Conservation (phyloP, 2,888 invertebrate species). For the Scelioninae gen. 1 region DNA sequence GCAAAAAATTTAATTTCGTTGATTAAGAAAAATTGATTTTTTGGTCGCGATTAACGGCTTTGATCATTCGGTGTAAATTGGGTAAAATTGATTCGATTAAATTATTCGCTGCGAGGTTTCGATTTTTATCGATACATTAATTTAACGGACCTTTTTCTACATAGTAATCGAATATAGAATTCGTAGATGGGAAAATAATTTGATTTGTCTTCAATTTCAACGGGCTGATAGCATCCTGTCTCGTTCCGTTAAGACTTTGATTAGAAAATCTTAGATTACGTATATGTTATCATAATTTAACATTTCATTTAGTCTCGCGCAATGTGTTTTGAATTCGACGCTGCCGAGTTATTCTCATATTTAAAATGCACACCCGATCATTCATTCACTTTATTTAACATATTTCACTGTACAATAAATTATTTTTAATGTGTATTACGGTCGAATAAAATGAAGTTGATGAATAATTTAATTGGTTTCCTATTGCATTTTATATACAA, state of each 20-base stretch:
- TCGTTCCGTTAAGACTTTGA: slow-evolving; percentile 46
- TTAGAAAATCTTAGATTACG: slow-evolving; percentile 66
- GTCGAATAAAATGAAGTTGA: slow-evolving; percentile 27
- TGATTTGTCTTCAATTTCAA: slow-evolving; percentile 65
- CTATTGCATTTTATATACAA: background rate
- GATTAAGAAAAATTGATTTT: background rate
- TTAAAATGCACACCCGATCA: slow-evolving; percentile 11
- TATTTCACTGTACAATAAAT: slow-evolving; percentile 38
- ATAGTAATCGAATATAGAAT: slow-evolving; percentile 51
- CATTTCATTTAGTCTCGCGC: slow-evolving; percentile 36
- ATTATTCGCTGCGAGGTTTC: slow-evolving; percentile 20
- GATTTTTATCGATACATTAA: slow-evolving; percentile 56
- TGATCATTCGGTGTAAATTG: slow-evolving; percentile 16
- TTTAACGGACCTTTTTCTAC: slow-evolving; percentile 45
- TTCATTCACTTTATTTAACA: slow-evolving; percentile 33
- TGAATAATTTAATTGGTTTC: slow-evolving; percentile 24
- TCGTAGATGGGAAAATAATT: slow-evolving; percentile 68
- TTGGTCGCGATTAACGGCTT: slow-evolving; percentile 30
- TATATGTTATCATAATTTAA: slow-evolving; percentile 59
- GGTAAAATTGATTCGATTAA: slow-evolving; percentile 21
- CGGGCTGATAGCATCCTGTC: slow-evolving; percentile 52
- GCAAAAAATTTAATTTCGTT: background rate
- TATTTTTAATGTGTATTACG: slow-evolving; percentile 17
- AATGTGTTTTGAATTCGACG: slow-evolving; percentile 21
- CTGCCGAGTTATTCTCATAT: background rate